Conservation (phyloP, 1,140 invertebrate genomes). For the Idris sp. region DNA sequence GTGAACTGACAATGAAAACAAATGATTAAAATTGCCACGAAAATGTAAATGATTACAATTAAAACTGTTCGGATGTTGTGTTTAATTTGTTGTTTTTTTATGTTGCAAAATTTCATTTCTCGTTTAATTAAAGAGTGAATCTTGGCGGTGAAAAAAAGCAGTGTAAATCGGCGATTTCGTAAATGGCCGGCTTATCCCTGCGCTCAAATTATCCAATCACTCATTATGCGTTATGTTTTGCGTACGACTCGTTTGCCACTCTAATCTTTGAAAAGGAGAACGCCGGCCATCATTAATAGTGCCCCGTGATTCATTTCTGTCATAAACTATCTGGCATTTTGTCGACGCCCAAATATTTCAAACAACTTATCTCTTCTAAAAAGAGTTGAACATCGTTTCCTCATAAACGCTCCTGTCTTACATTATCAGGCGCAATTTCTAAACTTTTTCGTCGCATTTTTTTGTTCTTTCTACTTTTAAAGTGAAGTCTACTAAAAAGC, state of each 20-base stretch:
- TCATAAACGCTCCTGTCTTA: constrained; percentile 13
- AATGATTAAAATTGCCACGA: too few relatives aligned
- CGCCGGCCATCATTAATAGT: constrained; percentile 34
- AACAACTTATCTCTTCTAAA: constrained; percentile 25
- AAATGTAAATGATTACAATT: too few relatives aligned
- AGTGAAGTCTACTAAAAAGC: too few relatives aligned
- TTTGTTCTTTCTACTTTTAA: too few relatives aligned
- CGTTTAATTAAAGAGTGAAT: constrained; percentile 40
- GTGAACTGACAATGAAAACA: too few relatives aligned
- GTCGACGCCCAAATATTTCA: constrained; percentile 47
- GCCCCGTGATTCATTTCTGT: constrained; percentile 35
- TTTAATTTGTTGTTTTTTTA: too few relatives aligned
- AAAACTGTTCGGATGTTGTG: too few relatives aligned
- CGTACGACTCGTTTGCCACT: constrained; percentile 17
- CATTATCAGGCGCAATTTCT: constrained; percentile 18
- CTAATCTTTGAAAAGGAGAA: constrained; percentile 41
- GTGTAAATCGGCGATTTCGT: constrained; percentile 34
- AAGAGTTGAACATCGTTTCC: constrained; percentile 31
- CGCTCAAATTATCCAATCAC: constrained; percentile 38
- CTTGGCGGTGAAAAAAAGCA: constrained; percentile 18
- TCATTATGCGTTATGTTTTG: constrained; percentile 46
- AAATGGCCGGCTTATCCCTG: constrained; percentile 28
- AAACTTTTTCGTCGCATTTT: neutral
- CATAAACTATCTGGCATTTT: constrained; percentile 43
- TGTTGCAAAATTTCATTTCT: constrained; percentile 26